These are phyloP conservation scores for Tylochromis polylepis DNA, from an alignment of 2,113 vertebrate species.

Conservation along the genomic window DNA sequence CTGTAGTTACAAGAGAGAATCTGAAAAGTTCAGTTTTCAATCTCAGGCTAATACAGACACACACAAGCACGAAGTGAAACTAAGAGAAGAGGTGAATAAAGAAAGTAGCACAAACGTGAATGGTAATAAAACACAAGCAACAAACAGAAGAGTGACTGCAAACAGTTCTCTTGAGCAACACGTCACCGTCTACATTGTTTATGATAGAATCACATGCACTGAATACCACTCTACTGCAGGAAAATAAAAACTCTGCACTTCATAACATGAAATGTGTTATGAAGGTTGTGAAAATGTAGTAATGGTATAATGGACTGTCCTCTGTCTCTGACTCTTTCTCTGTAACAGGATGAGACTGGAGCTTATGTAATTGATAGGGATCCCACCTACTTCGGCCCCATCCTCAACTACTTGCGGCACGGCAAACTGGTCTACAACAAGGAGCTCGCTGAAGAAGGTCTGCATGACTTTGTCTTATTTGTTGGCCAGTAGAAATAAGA, in stretches of 20 bases:
- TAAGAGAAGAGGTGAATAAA: neutral
- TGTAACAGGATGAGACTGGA: conserved; percentile 89
- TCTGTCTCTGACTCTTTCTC: neutral
- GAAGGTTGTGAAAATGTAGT: neutral
- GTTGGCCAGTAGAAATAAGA: neutral
- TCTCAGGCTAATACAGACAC: neutral
- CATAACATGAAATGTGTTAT: neutral
- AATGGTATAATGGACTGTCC: neutral
- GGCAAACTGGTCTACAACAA: conserved; percentile 98
- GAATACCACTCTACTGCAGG: neutral
- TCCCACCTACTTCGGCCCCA: conserved; percentile 97
- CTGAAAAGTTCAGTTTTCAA: neutral
- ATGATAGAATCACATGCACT: neutral
- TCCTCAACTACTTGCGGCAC: conserved; percentile 94
- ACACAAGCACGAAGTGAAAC: neutral
- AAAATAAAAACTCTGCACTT: neutral
- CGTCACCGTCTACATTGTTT: neutral
- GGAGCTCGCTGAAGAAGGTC: conserved; percentile 96
- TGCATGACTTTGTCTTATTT: neutral
- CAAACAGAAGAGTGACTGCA: neutral
- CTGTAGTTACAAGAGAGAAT: neutral
- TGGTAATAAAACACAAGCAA: neutral
- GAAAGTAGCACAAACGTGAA: neutral
- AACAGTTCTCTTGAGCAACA: neutral
- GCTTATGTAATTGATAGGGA: conserved; percentile 97